Evolutionary conservation across 2,113 vertebrate genomes (phyloP).

Genomic region (Silurus asotus): DNA sequence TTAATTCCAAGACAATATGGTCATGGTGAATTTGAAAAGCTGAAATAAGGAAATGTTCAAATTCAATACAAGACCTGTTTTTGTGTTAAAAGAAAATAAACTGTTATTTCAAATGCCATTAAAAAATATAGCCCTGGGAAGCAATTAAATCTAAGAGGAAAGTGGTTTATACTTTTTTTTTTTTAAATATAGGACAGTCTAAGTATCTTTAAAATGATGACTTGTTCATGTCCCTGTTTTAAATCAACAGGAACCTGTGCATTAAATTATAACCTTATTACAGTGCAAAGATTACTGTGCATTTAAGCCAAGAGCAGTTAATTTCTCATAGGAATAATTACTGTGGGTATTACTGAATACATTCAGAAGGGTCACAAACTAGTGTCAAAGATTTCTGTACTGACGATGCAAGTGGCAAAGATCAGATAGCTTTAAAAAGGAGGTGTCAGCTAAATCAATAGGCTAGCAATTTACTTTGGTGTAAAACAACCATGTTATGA

Average conservation of each 20-base stretch:
- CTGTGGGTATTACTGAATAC: slow-evolving; percentile 4
- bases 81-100: neutral
- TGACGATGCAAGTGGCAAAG: neutral
- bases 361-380: slow-evolving; percentile 8
- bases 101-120: slow-evolving; percentile 35
- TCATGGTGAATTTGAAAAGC: neutral
- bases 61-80: slow-evolving; percentile 25
- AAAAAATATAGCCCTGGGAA: slow-evolving; percentile 48
- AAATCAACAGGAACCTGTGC: slow-evolving; percentile 40
- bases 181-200: slow-evolving; percentile 51
- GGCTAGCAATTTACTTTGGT: neutral
- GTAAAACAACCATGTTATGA: neutral
- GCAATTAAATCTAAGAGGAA: slow-evolving; percentile 57
- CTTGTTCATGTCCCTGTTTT: slow-evolving; percentile 44
- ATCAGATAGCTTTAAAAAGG: neutral
- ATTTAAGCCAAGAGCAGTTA: slow-evolving; percentile 24
- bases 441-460: neutral
- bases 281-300: slow-evolving; percentile 17
- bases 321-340: slow-evolving; percentile 15
- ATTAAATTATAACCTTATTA: slow-evolving; percentile 44
- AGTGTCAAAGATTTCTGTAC: neutral
- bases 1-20: neutral
- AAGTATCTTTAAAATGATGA: slow-evolving; percentile 57
- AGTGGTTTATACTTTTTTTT: slow-evolving; percentile 53
- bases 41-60: slow-evolving; percentile 18